Conservation (phyloP, 1,140 invertebrate species). For the Ectropis grisescens region DNA sequence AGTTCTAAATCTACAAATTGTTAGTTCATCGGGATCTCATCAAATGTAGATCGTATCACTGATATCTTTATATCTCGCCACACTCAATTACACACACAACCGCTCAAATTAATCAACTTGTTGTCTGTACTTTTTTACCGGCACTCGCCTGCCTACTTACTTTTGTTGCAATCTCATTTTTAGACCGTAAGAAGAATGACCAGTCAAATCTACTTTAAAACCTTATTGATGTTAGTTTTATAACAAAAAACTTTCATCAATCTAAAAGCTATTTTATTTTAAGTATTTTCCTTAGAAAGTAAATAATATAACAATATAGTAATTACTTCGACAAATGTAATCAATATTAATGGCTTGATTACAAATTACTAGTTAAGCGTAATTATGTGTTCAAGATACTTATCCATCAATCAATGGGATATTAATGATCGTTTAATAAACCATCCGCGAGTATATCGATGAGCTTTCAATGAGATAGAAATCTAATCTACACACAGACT, state of each 20-base stretch:
- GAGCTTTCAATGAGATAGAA: no score
- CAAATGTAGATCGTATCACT: conserved; percentile 33
- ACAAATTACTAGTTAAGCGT: no score
- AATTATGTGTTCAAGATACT: no score
- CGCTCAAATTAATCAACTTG: conserved; percentile 32
- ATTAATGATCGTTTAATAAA: no score
- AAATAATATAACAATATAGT: no score
- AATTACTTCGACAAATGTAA: no score
- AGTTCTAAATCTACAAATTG: conserved; percentile 35
- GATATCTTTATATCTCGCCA: conserved; percentile 36
- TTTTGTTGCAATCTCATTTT: not conserved
- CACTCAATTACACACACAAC: conserved; percentile 17
- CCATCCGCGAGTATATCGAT: no score
- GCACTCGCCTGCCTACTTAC: not conserved
- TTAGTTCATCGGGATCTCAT: conserved; percentile 40
- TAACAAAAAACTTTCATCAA: no score
- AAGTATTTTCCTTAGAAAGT: not conserved
- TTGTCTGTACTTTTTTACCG: conserved; percentile 12
- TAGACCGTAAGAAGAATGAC: not conserved
- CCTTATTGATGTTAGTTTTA: not conserved
- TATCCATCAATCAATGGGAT: no score
- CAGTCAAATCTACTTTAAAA: not conserved
- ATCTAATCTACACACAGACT: no score
- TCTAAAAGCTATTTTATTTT: not conserved
- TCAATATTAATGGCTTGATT: no score